These are phyloP conservation scores for Anguilla marmorata DNA, from an alignment of 2,797 vertebrate species.

Conservation along the genomic window DNA sequence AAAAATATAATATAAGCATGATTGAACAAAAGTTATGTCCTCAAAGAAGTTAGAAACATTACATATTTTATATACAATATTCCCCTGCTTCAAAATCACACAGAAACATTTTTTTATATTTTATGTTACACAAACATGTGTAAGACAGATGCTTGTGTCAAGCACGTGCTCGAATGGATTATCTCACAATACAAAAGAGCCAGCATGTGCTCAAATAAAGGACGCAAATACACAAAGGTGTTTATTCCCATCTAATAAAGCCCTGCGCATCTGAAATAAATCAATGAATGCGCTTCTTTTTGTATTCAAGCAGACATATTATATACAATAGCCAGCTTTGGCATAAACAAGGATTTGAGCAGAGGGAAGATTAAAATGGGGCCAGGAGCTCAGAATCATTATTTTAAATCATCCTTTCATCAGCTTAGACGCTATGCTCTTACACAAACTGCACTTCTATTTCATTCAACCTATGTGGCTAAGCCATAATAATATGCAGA, in stretches of 20 bases:
- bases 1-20: background rate
- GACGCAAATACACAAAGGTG: slow-evolving; percentile 41
- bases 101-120: background rate
- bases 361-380: slow-evolving; percentile 46
- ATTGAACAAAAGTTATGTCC: background rate
- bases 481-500: slow-evolving; percentile 1
- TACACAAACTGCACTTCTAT: slow-evolving; percentile 11
- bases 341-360: slow-evolving; percentile 38
- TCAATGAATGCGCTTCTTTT: slow-evolving; percentile 33
- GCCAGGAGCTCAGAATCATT: slow-evolving; percentile 44
- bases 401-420: slow-evolving; percentile 50
- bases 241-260: slow-evolving; percentile 37
- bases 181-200: slow-evolving; percentile 44
- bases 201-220: slow-evolving; percentile 26
- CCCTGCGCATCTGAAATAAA: slow-evolving; percentile 7
- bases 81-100: background rate
- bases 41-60: background rate
- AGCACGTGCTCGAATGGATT: slow-evolving; percentile 51
- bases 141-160: slow-evolving; percentile 45
- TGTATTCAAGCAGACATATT: slow-evolving; percentile 34
- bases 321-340: slow-evolving; percentile 38
- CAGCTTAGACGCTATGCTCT: slow-evolving; percentile 36
- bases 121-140: slow-evolving; percentile 43
- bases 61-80: background rate
- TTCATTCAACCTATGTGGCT: slow-evolving; percentile 15